Evolutionary conservation across 2,113 vertebrate species (phyloP).

Genomic region (Ictalurus furcatus): DNA sequence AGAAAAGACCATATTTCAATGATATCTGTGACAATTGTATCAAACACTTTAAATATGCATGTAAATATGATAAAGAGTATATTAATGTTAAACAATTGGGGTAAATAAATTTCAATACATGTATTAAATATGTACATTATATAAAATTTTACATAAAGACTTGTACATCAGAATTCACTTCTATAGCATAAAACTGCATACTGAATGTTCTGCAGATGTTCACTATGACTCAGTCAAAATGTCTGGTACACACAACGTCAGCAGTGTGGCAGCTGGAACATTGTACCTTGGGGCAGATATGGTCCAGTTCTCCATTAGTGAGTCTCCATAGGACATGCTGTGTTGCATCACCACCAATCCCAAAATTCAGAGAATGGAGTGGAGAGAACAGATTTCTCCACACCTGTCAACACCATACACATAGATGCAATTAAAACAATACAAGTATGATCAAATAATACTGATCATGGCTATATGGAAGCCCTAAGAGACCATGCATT

Average conservation of each 20-base stretch:
- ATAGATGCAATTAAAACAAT: background rate
- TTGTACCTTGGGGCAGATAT: slow-evolving; percentile 88
- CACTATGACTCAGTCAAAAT: background rate
- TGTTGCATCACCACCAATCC: slow-evolving; percentile 83
- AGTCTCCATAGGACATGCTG: slow-evolving; percentile 91
- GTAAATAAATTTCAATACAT: background rate
- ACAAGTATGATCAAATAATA: background rate
- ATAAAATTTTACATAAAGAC: background rate
- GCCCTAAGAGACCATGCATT: too few relatives aligned
- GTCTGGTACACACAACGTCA: background rate
- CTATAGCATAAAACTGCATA: background rate
- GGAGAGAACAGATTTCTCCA: slow-evolving; percentile 90
- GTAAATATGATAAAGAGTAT: background rate
- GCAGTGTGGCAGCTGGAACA: slow-evolving; percentile 31
- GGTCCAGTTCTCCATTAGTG: slow-evolving; percentile 84
- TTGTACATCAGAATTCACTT: background rate
- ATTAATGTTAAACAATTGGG: background rate
- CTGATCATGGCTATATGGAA: background rate
- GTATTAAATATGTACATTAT: background rate
- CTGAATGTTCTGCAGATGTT: background rate
- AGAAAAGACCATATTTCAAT: background rate
- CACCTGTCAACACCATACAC: slow-evolving; percentile 69
- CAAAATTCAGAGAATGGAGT: slow-evolving; percentile 88
- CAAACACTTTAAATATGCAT: background rate
- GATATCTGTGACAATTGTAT: background rate